Base-by-base conservation (phyloP, 2,797 vertebrate genomes). In the Scleropages formosus region DNA sequence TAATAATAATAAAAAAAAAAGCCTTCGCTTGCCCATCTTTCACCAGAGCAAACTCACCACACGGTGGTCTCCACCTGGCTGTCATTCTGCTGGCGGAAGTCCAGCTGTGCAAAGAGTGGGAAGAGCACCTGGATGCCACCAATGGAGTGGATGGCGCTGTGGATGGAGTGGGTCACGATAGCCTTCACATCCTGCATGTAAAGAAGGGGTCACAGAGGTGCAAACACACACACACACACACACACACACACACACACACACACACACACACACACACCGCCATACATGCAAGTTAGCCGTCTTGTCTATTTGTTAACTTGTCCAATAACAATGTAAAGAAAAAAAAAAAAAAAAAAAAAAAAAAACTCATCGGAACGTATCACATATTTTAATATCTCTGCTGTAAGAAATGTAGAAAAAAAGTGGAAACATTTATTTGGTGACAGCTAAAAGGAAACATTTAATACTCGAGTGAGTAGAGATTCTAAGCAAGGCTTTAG, bases 131-230 rank as follows among this genome's bases (percentile, higher is more conserved):
- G 96, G 85, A 98, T 97, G 49, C 96, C 96, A 78, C 96, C 96
- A 73, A 98, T 96, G 61, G 96, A 98, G 90, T 98, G 96, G 89
- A 98, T 97, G 81, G 96, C 96, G 0, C 96, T 98, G 88, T 98
- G 96, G 89, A 98, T 98, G 85, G 96, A 98, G 93, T 98, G 96
- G 20, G 96, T 98, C 79, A 98, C 96, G 26, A 97, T 98, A 88
- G 96, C 96, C 90, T 98, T 98, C 89, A 98, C 96, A 81, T 98
- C 96, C 96, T 98, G 87, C 11, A 8, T 15, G 58, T 16, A 51
- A 51, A 13, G 9, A 69, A 58, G 26, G 27, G 24, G 4, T 3
- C 53, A 39, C 26, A 51, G 8, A 77, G 80, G 59, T 12, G 79
- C 80, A 76, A 12, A 27, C 24, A 59, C 8, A 70, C 12, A 56